These are phyloP conservation scores for Falco cherrug DNA, from an alignment of 2,797 vertebrate genomes.

Conservation along the genomic window DNA sequence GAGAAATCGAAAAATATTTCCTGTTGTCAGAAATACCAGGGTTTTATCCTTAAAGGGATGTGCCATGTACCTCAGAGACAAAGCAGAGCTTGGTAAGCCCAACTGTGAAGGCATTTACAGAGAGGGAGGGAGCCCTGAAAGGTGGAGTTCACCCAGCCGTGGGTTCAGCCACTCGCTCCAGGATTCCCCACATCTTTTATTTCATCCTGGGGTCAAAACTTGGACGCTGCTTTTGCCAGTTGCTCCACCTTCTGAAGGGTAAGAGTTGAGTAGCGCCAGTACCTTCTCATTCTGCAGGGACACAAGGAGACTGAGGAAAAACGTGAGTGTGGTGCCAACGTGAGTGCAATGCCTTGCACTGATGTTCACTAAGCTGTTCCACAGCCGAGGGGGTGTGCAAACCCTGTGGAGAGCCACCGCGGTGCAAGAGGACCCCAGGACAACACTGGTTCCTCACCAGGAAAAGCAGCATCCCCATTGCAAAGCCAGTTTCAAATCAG, in stretches of 20 bases:
- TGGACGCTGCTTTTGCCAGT: accelerated
- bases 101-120: accelerated
- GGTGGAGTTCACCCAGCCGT: accelerated
- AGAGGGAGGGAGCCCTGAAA: neutral
- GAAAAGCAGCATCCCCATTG: too few species aligned
- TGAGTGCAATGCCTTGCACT: neutral
- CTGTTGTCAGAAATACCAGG: neutral
- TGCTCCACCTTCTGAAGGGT: neutral
- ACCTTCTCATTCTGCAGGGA: neutral
- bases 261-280: neutral
- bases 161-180: neutral
- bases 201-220: neutral
- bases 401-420: neutral
- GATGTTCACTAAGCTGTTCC: neutral
- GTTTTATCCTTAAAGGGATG: neutral
- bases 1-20: neutral
- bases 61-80: neutral
- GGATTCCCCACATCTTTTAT: neutral
- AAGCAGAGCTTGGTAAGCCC: neutral
- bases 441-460: neutral
- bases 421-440: neutral
- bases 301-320: neutral
- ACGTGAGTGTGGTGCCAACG: accelerated
- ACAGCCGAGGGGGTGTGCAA: neutral
- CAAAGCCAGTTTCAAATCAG: neutral